Conservation (phyloP, 92 coral and sea anemone species). For the Phenganax subtilis region DNA sequence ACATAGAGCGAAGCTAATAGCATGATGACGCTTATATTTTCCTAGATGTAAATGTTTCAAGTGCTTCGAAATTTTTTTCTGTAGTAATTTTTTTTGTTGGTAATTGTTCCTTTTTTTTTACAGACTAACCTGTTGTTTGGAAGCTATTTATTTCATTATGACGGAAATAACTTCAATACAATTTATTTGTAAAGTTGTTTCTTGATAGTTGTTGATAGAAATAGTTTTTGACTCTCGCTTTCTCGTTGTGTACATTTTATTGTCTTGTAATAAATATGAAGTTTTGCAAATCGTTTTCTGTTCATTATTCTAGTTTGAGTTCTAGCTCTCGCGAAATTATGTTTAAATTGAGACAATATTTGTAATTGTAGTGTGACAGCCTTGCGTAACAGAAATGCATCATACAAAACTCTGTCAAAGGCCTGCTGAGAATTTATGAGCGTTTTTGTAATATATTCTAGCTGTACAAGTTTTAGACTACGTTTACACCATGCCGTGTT, state of each 20-base stretch:
- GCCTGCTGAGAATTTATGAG: no score
- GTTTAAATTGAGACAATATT: no score
- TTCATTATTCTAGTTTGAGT: neutral
- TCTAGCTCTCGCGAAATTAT: no score
- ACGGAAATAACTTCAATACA: conserved; percentile 37
- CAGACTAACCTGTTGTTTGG: conserved; percentile 25
- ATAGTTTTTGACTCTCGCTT: conserved; percentile 5
- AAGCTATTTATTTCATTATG: conserved; percentile 24
- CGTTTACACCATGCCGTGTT: no score
- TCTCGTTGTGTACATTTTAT: conserved; percentile 8
- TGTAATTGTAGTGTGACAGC: no score
- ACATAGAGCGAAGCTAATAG: no score
- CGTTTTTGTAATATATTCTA: no score
- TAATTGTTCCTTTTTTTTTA: neutral
- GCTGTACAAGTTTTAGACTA: no score
- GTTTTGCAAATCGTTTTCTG: neutral
- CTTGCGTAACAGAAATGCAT: no score
- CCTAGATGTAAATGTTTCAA: neutral
- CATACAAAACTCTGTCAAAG: no score
- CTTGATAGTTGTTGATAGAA: conserved; percentile 16
- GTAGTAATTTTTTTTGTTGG: no score
- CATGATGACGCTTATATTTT: neutral
- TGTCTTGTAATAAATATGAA: neutral
- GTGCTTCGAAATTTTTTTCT: neutral
- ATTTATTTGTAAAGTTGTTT: conserved; percentile 31